These are phyloP conservation scores for Merodon equestris DNA, from an alignment of 2,888 invertebrate genomes.

Conservation along the genomic window DNA sequence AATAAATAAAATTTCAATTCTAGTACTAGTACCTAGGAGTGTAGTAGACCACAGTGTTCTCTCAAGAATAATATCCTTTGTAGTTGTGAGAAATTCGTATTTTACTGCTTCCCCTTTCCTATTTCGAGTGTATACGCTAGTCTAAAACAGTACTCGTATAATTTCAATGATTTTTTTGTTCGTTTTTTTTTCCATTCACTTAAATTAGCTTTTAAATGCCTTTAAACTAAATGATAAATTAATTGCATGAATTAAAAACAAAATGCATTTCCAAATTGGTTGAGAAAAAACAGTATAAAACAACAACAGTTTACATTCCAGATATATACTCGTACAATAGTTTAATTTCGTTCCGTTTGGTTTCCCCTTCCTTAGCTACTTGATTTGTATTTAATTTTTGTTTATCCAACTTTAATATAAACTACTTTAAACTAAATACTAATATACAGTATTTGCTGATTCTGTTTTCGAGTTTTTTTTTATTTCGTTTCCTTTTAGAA, in stretches of 20 bases:
- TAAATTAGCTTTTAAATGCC: conserved; percentile 42
- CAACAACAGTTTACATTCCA: conserved; percentile 47
- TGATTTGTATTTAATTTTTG: conserved; percentile 58
- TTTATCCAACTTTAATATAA: too few species aligned
- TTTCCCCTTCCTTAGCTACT: conserved; percentile 44
- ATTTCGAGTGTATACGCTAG: conserved; percentile 30
- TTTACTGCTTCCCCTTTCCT: conserved; percentile 31
- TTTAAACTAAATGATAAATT: conserved; percentile 42
- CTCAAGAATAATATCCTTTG: not conserved
- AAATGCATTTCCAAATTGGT: conserved; percentile 12
- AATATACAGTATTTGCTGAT: conserved; percentile 46
- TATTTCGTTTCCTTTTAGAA: conserved; percentile 30
- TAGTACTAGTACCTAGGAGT: conserved; percentile 3
- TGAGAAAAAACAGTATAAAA: conserved; percentile 33
- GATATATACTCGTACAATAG: conserved; percentile 25
- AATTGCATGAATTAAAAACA: conserved; percentile 43
- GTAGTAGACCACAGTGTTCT: conserved; percentile 11
- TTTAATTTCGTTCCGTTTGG: not conserved
- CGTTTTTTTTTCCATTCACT: conserved; percentile 30
- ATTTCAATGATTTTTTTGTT: conserved; percentile 15
- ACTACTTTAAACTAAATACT: too few species aligned
- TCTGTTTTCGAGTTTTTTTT: conserved; percentile 40
- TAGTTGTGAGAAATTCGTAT: not conserved
- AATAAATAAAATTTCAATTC: too few species aligned
- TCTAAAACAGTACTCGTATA: not conserved